Conservation (phyloP, 2,888 invertebrate genomes). For the Drosophila stalkeri region DNA sequence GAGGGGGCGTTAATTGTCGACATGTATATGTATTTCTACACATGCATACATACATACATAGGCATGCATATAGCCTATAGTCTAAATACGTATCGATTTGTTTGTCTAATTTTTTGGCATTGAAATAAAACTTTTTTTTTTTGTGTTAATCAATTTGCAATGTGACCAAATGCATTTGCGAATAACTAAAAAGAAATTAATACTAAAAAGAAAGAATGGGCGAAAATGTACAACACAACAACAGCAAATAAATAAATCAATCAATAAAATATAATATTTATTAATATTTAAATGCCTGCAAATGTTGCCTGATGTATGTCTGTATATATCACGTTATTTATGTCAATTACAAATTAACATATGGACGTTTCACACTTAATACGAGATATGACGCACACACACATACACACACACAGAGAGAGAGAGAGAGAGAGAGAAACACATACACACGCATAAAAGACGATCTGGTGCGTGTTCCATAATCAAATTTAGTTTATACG, state of each 20-base stretch:
- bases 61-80: not conserved
- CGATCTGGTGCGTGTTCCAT: slow-evolving; percentile 35
- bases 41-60: not conserved
- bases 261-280: too few relatives aligned
- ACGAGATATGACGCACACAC: slow-evolving; percentile 10
- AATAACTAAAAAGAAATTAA: not conserved
- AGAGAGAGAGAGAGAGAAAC: not conserved
- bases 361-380: slow-evolving; percentile 51
- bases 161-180: slow-evolving; percentile 2
- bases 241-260: too few relatives aligned
- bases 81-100: slow-evolving; percentile 14
- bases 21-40: not conserved
- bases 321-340: slow-evolving; percentile 40
- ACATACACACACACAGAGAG: not conserved
- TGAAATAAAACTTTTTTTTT: not conserved
- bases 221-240: too few relatives aligned
- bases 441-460: slow-evolving; percentile 25
- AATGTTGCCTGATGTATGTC: not conserved
- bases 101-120: slow-evolving; percentile 2
- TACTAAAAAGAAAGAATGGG: not conserved
- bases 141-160: slow-evolving; percentile 9
- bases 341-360: slow-evolving; percentile 75
- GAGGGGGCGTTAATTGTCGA: slow-evolving; percentile 27
- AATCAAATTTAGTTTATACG: slow-evolving; percentile 62
- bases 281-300: not conserved